Evolutionary conservation across 2,113 vertebrate genomes (phyloP).

Genomic region (Paradoxurus hermaphroditus): DNA sequence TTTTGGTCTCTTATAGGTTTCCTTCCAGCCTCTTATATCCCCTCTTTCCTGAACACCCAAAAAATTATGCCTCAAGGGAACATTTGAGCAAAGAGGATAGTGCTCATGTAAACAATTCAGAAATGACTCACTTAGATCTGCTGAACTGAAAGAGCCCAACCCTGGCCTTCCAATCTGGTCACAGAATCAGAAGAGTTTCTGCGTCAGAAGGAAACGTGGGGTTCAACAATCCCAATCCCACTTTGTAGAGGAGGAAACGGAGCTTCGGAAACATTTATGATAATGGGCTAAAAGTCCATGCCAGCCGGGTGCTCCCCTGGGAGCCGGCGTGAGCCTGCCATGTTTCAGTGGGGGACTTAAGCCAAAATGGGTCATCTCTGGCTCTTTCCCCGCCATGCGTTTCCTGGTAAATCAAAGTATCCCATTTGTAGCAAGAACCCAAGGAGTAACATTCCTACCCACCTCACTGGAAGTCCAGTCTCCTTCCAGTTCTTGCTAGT

Average conservation of each 20-base stretch:
- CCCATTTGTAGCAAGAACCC: background rate
- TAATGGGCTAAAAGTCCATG: background rate
- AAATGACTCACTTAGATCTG: conserved; percentile 15
- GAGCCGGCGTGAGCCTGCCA: background rate
- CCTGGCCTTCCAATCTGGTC: background rate
- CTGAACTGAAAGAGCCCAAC: background rate
- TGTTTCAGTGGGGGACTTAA: background rate
- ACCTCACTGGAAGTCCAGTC: background rate
- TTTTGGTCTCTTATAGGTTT: background rate
- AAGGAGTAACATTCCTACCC: background rate
- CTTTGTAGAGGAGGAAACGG: background rate
- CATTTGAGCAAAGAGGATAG: background rate
- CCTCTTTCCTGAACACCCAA: background rate
- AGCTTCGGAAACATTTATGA: background rate
- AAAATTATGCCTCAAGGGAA: background rate
- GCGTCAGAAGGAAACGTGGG: background rate
- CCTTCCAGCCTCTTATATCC: background rate
- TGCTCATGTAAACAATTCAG: background rate
- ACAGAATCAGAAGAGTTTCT: background rate
- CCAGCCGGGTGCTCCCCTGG: background rate
- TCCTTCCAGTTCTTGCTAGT: background rate
- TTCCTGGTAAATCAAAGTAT: background rate
- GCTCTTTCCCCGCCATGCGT: background rate
- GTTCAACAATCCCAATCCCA: background rate
- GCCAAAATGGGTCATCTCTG: background rate